A percentile compares a stretch with the other conserved stretches of the same genome.
Conservation (phyloP, 2,888 invertebrate species). For the Entomobrya multifasciata region DNA sequence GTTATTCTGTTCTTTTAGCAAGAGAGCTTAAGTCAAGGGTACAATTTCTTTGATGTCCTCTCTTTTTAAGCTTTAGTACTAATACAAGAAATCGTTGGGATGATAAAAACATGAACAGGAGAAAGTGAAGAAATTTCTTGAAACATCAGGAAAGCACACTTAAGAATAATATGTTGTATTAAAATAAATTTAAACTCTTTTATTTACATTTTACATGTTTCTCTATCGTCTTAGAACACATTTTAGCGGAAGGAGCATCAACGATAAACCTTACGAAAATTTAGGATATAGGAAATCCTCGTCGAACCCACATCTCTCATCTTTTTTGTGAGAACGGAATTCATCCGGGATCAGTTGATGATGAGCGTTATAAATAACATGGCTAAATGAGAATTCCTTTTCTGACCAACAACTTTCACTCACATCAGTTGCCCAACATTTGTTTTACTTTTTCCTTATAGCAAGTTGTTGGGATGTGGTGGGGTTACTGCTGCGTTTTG, state of each 20-base stretch:
- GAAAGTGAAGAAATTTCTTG: background rate
- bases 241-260: no score
- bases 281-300: no score
- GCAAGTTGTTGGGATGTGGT: background rate
- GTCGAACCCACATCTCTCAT: conserved; percentile 30
- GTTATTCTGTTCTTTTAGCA: background rate
- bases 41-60: conserved; percentile 12
- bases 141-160: no score
- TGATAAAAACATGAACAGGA: background rate
- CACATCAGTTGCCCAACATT: conserved; percentile 28
- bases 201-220: no score
- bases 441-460: background rate
- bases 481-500: background rate
- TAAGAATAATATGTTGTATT: no score
- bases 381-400: conserved; percentile 61
- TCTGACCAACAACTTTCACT: conserved; percentile 46
- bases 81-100: conserved; percentile 1
- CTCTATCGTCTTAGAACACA: no score
- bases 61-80: conserved; percentile 15
- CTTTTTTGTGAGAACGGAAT: conserved; percentile 16
- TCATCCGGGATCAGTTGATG: conserved; percentile 18
- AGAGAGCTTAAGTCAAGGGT: background rate
- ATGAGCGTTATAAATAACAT: conserved; percentile 58
- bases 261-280: no score
- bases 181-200: no score